Evolutionary conservation across 2,113 vertebrate genomes (phyloP).

Genomic region (Piliocolobus tephrosceles): DNA sequence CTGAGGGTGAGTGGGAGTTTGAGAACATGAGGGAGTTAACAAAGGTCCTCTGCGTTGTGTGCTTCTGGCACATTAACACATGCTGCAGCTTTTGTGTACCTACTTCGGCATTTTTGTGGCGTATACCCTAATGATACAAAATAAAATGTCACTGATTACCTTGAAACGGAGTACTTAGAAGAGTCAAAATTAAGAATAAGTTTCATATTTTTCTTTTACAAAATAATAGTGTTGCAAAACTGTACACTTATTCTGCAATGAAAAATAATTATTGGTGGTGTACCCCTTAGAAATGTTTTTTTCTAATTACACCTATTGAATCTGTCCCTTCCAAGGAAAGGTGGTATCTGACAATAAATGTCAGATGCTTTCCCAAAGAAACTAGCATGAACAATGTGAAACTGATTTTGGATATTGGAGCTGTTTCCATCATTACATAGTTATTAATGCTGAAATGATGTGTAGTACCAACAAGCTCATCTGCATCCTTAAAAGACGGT

Average conservation of each 20-base stretch:
- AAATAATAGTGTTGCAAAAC: constrained; percentile 4
- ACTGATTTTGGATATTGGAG: background rate
- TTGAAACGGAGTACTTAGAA: background rate
- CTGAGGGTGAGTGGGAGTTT: background rate
- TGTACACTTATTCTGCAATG: background rate
- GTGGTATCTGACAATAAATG: background rate
- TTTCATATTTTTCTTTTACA: background rate
- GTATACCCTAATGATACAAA: background rate
- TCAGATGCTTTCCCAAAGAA: constrained; percentile 11
- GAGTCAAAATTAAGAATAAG: background rate
- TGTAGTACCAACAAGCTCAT: background rate
- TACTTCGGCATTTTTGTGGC: background rate
- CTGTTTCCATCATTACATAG: background rate
- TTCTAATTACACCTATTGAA: background rate
- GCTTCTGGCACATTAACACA: background rate
- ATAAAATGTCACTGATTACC: background rate
- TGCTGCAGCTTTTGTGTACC: background rate
- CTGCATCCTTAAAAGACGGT: background rate
- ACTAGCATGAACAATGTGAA: background rate
- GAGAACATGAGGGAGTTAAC: background rate
- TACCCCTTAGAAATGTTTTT: background rate
- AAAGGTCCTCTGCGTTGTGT: background rate
- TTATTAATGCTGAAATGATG: background rate
- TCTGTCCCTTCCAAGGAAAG: background rate
- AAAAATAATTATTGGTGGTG: background rate